Evolutionary conservation across 2,113 vertebrate genomes (phyloP), one percentile per base, ranked within the genome.

Genomic region (Hippoglossus stenolepis): DNA sequence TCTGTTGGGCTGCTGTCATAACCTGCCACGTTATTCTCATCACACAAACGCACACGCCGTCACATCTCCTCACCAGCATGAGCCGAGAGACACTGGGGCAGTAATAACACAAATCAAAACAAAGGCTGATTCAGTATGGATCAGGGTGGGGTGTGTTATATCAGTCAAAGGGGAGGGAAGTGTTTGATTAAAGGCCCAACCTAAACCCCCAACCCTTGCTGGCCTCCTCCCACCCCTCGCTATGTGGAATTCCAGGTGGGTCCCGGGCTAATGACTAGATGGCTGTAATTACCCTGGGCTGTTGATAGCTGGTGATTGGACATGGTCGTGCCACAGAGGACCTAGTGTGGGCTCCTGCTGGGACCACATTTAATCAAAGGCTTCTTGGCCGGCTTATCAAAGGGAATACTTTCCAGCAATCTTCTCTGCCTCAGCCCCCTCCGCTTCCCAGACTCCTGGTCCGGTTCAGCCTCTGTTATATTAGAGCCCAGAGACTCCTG

Each of bases 391-490:
- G 75, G 85, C 73, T 90, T 93, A 94, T 92, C 93, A 94, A 93
- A 95, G 94, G 79, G 87, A 90, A 92, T 93, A 93, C 79, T 92
- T 91, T 93, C 73, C 75, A 79, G 84, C 91, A 93, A 92, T 94
- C 91, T 90, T 90, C 90, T 87, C 82, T 79, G 85, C 70, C 60
- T 84, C 76, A 43, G 76, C 80, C 84, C 60, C 86, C 67, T 90
- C 76, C 70, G 67, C 77, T 87, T 54, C 76, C 85, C 79, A 90
- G 81, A 73, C 74, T 76, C 65, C 61, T 67, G 57, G 83, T 77
- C 72, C 75, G 61, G 31, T 49, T 74, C 70, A 73, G 71, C 59
- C 85, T 88, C 60, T 60, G 76, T 59, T 73, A 73, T 78, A 73
- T 79, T 80, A 58, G 65, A 86, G 68, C 66, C 65, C 43, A 68